These are phyloP conservation scores for Sarcophaga caerulescens DNA, from an alignment of 2,888 invertebrate species.

Conservation along the genomic window DNA sequence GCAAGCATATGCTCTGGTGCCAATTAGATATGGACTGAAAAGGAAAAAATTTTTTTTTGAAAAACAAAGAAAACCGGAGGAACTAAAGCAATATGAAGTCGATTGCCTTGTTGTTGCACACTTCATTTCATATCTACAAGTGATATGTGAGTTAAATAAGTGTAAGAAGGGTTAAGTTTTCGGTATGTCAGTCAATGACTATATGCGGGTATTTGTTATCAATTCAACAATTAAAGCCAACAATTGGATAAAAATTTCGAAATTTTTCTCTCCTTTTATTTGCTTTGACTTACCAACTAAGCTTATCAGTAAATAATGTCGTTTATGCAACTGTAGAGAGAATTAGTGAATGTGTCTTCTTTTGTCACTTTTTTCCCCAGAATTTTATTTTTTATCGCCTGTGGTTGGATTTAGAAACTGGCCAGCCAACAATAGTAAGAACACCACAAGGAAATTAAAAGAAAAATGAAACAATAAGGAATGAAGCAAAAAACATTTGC, in stretches of 20 bases:
- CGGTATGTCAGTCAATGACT: no score
- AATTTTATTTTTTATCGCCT: no score
- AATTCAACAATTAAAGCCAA: slow-evolving; percentile 56
- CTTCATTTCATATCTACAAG: not conserved
- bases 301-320: slow-evolving; percentile 52
- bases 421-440: not conserved
- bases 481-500: slow-evolving; percentile 17
- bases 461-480: not conserved
- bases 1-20: no score
- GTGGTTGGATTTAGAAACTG: not conserved
- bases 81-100: not conserved
- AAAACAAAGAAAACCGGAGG: not conserved
- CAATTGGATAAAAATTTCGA: slow-evolving; percentile 62
- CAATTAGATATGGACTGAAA: no score
- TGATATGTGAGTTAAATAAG: no score
- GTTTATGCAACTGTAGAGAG: not conserved
- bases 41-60: no score
- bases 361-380: no score
- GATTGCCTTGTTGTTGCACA: not conserved
- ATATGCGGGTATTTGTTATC: not conserved
- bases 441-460: not conserved
- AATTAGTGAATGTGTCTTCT: not conserved
- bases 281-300: not conserved
- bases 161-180: no score
- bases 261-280: not conserved